Evolutionary conservation across 2,888 invertebrate species (phyloP).

Genomic region (Pyrgus malvae): DNA sequence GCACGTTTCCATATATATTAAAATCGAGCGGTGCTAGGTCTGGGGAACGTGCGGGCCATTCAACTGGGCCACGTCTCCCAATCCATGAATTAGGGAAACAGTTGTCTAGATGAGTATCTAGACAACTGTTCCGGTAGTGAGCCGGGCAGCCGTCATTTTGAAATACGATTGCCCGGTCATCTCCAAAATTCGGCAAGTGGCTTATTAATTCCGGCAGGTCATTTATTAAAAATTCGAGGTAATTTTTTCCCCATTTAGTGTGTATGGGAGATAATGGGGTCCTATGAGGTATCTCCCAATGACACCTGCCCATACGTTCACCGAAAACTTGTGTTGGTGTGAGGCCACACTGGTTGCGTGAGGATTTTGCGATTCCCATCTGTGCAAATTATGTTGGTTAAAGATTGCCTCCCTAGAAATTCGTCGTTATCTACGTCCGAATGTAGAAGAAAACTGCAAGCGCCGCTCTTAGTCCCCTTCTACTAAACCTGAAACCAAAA

Average conservation of each 20-base stretch:
- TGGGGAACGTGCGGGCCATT: conserved; percentile 4
- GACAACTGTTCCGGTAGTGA: conserved; percentile 11
- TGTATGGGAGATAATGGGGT: conserved; percentile 1
- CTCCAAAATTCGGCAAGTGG: conserved; percentile 8
- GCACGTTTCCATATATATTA: conserved; percentile 9
- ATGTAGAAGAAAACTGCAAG: too few species aligned
- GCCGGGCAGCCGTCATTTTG: conserved; percentile 21
- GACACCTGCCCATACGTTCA: background rate
- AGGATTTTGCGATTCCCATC: conserved; percentile 17
- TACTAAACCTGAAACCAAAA: too few species aligned
- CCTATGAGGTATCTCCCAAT: background rate
- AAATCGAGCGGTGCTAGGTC: conserved; percentile 14
- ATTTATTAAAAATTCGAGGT: conserved; percentile 7
- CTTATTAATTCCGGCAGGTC: conserved; percentile 10
- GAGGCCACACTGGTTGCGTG: conserved; percentile 8
- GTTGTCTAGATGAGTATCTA: conserved; percentile 19
- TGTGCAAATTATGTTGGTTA: conserved; percentile 11
- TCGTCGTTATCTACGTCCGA: too few species aligned
- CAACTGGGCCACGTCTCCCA: conserved; percentile 7
- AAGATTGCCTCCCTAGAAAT: background rate
- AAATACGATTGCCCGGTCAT: conserved; percentile 8
- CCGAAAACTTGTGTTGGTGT: conserved; percentile 8
- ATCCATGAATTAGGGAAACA: conserved; percentile 20
- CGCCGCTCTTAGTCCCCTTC: too few species aligned
- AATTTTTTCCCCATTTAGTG: conserved; percentile 7